These are phyloP conservation scores for Hippolais icterina DNA, from an alignment of 2,113 vertebrate genomes.

Conservation along the genomic window DNA sequence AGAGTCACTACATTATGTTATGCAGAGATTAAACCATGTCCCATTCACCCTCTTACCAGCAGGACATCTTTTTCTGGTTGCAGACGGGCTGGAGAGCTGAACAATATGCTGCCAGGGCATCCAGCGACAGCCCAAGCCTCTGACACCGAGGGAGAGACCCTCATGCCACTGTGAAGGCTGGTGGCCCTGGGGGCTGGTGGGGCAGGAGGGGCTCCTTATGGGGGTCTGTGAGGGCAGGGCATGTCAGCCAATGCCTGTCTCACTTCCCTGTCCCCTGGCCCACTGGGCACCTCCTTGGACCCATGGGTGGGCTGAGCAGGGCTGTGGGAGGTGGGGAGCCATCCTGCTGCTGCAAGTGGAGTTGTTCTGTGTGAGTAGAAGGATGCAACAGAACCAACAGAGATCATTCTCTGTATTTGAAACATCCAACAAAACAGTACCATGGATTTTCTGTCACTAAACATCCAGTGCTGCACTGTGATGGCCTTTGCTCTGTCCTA, in stretches of 20 bases:
- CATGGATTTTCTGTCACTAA: neutral
- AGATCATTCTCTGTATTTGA: neutral
- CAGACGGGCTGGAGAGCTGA: neutral
- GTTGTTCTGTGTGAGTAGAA: neutral
- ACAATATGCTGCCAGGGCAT: accelerated
- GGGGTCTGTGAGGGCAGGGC: neutral
- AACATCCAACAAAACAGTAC: neutral
- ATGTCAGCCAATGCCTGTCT: neutral
- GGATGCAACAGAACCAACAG: neutral
- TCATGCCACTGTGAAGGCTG: accelerated
- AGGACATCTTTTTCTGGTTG: neutral
- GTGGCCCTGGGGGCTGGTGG: accelerated
- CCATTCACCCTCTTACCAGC: neutral
- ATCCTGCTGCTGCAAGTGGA: neutral
- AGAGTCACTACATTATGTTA: neutral
- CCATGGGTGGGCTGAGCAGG: neutral
- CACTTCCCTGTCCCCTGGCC: neutral
- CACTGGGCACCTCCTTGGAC: too few relatives aligned
- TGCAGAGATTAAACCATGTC: neutral
- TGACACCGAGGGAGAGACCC: neutral
- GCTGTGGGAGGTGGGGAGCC: neutral
- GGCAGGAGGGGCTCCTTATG: accelerated
- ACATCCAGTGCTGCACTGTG: neutral
- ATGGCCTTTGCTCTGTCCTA: neutral
- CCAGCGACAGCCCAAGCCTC: accelerated